phyloP scores from a whole-genome alignment of 2,888 invertebrate genomes.

The Acleris sparsana region DNA sequence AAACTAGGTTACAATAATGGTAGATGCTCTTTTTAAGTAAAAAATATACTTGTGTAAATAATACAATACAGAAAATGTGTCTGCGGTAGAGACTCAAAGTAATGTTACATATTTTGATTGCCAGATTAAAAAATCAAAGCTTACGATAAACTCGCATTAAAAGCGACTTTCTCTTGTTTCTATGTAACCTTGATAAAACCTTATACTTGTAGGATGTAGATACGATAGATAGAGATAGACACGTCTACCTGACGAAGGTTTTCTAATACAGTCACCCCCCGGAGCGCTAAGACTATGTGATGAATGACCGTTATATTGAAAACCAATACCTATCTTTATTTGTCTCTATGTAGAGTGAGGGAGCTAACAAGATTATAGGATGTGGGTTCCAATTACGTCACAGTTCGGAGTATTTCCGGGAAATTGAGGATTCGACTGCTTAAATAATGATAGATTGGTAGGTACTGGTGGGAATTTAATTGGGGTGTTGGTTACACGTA shows the following conservation, averaged over 20 bases:
- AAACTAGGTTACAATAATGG: too few species aligned
- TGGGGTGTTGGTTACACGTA: neutral
- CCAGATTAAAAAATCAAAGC: too few species aligned
- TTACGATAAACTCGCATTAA: too few species aligned
- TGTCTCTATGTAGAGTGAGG: slow-evolving; percentile 58
- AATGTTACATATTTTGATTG: too few species aligned
- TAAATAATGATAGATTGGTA: slow-evolving; percentile 1
- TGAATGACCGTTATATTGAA: slow-evolving; percentile 80
- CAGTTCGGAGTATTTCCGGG: slow-evolving; percentile 1
- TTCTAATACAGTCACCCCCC: slow-evolving; percentile 81
- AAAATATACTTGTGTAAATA: too few species aligned
- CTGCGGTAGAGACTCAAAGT: too few species aligned
- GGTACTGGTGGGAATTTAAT: neutral
- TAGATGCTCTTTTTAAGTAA: too few species aligned
- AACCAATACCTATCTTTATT: slow-evolving; percentile 68
- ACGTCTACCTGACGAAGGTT: slow-evolving; percentile 67
- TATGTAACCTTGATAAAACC: neutral
- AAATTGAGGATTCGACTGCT: slow-evolving; percentile 18
- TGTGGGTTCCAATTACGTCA: slow-evolving; percentile 52
- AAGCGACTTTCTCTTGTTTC: neutral
- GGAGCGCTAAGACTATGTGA: slow-evolving; percentile 74
- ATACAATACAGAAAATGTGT: too few species aligned
- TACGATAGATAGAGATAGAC: neutral
- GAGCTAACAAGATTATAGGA: slow-evolving; percentile 58
- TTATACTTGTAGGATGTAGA: neutral